Evolutionary conservation across 1,140 invertebrate species (phyloP), one percentile per base, ranked within the genome.

Genomic region (Drosophila parvula): DNA sequence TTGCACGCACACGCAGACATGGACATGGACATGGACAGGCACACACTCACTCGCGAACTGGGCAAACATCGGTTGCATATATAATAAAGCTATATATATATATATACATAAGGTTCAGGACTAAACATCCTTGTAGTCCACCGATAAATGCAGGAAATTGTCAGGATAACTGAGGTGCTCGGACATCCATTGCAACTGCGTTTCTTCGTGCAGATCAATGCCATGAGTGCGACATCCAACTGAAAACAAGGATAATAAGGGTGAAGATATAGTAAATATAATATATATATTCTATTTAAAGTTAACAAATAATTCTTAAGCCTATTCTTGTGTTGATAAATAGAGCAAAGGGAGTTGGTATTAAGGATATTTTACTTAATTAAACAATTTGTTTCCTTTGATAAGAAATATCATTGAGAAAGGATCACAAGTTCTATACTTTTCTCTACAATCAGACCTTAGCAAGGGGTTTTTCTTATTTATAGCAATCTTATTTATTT

Each of bases 131-230:
- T 79, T 65, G 64, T 88, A 92, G 48, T 83, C 75, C 16, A 96
- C 82, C 82, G 94, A 95, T 78, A 97, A 93, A 94, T 99, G 98
- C 69, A 99, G 93, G 93, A 99, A 99, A 93, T 99, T 99, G 92
- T 99, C 99, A 4, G 98, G 98, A 93, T 99, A 99, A 92, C 98
- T 99, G 56, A 99, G 93, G 93, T 99, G 98, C 93, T 99, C 98
- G 14, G 98, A 98, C 91, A 99, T 95, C 98, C 98, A 99, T 90
- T 99, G 97, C 8, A 99, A 85, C 5, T 98, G 98, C n/a, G 98
- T 98, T 51, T 98, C 96, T 41, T 95, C 83, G 5, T 98, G 96
- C 62, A 97, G 95, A 79, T 95, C 93, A 62, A 99, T 96, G 2
- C 98, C 98, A 93, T 99, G 98, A 50, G 96, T 98, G 71, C 96